These are phyloP conservation scores for Rotaria socialis DNA, from an alignment of 2,888 invertebrate species.

Conservation along the genomic window DNA sequence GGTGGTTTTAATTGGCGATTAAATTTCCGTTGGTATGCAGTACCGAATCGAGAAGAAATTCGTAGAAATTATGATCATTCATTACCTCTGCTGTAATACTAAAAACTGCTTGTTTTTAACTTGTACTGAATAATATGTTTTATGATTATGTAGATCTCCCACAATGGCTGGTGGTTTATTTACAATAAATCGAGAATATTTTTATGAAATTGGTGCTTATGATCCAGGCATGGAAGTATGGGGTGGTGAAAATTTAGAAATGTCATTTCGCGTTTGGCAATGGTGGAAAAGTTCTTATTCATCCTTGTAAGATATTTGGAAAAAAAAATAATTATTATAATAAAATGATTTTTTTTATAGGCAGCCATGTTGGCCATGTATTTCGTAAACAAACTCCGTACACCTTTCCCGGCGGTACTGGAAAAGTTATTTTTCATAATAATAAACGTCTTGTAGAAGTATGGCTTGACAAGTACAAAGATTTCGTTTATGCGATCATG, in stretches of 20 bases:
- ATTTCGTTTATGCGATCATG: constrained; percentile 41
- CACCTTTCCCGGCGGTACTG: constrained; percentile 89
- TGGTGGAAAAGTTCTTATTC: constrained; percentile 44
- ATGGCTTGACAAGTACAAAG: constrained; percentile 99
- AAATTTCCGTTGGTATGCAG: constrained; percentile 97
- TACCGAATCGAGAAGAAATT: constrained; percentile 91
- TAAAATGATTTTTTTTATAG: not conserved
- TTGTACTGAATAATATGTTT: not conserved
- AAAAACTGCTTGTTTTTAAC: not conserved
- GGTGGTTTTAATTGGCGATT: constrained; percentile 99
- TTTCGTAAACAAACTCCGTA: constrained; percentile 71
- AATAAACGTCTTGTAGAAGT: constrained; percentile 96
- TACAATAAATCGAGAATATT: constrained; percentile 89
- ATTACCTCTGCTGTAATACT: not conserved
- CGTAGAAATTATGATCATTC: constrained; percentile 76
- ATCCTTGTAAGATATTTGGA: constrained; percentile 35
- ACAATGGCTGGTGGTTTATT: constrained; percentile 97
- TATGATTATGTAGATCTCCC: constrained; percentile 67
- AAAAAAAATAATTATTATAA: not conserved
- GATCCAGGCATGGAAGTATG: constrained; percentile 99
- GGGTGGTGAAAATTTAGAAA: constrained; percentile 92
- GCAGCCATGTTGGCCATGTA: constrained; percentile 45
- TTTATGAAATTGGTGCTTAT: constrained; percentile 93
- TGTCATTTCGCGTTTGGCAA: constrained; percentile 74
- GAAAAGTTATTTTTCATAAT: constrained; percentile 89